Base-by-base conservation (phyloP, 2,888 invertebrate species). In the Tetropium fuscum region DNA sequence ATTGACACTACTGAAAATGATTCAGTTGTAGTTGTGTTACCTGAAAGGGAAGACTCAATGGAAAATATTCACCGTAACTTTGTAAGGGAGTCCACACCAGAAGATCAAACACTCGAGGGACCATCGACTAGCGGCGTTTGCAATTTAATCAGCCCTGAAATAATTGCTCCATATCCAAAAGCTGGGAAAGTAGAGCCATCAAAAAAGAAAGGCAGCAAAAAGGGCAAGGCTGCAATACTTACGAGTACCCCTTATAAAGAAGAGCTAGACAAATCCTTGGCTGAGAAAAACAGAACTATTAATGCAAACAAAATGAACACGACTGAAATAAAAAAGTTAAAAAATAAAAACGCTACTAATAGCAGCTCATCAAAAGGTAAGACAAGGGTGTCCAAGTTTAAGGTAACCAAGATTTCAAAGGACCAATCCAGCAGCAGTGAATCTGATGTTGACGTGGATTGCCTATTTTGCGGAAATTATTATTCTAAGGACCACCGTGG, bases 1-100 rank as follows among this genome's bases (percentile, higher is more conserved):
- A 36, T 18, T 38, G 47, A 47, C 15, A 7, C 47, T 47, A 30
- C 8, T 30, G 15, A 47, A 15, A 47, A 47, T 30, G 32, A 27
- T 30, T 8, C 16, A 30, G n/a, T 13, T 6, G 27, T 32, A 13
- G 8, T 10, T 40, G 18, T 4, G 18, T 18, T 40, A 7, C 34
- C 13, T 10, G 13, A 34, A 13, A 10, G 13, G 11, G 34, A 11
- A 34, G 13, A 15, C 13, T 13, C 13, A 13, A 10, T 18, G 11
- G 41, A 22, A 25, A 20, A 43, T 34, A 34, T 13, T 34, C 77
- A 68, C 43, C 15, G 8, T 18, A 18, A 40, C 8, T 18, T 16
- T 18, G 8, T 8, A 15, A 40, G 27, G 10, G 27, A 27, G 27
- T 27, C 10, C n/a, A 27, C n/a, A 27, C 27, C 27, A 19, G 41